Conservation (phyloP, 2,797 vertebrate species). For the Danionella dracula region DNA sequence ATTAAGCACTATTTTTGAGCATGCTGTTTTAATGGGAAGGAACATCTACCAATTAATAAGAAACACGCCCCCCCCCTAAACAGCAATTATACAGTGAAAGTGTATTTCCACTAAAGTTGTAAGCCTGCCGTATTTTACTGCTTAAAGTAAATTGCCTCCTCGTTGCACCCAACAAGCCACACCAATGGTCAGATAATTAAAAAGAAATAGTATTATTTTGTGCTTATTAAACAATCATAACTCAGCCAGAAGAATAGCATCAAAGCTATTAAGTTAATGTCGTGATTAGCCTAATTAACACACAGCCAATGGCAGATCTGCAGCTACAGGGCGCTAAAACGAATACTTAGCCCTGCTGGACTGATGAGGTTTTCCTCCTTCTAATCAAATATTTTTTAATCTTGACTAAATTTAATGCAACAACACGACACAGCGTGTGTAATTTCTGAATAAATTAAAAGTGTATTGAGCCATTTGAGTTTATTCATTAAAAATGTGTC, state of each 20-base stretch:
- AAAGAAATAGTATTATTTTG: constrained; percentile 36
- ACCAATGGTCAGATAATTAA: constrained; percentile 40
- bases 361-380: neutral
- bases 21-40: too few species aligned
- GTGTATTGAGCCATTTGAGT: too few species aligned
- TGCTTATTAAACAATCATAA: constrained; percentile 25
- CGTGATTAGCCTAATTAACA: constrained; percentile 43
- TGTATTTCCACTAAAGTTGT: constrained; percentile 18
- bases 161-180: neutral
- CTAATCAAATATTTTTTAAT: neutral
- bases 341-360: neutral
- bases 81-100: neutral
- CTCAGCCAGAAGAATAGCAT: constrained; percentile 26
- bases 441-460: too few species aligned
- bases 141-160: neutral
- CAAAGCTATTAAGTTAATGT: constrained; percentile 34
- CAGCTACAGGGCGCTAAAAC: neutral
- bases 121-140: constrained; percentile 4
- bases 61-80: too few species aligned
- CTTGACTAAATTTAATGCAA: neutral
- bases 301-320: constrained; percentile 19
- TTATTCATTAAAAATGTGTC: too few species aligned
- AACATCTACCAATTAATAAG: too few species aligned
- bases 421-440: too few species aligned
- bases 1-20: too few species aligned